Percentiles rank a stretch among this genome's conserved stretches.
Conservation (phyloP, 2,888 invertebrate genomes). For the Halocaridina rubra region DNA sequence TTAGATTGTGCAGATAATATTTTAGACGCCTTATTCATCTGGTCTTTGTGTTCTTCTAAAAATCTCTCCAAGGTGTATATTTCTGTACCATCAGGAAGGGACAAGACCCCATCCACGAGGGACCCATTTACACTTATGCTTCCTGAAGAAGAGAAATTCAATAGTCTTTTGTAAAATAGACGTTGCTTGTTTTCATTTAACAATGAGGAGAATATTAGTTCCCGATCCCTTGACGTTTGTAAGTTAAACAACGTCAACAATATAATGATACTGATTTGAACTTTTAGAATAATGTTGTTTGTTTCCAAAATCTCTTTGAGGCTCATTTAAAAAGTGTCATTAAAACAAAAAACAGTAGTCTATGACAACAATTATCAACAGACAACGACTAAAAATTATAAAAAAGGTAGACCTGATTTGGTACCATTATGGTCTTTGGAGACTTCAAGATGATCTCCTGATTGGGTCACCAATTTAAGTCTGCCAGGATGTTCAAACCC, state of each 20-base stretch:
- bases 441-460: slow-evolving; percentile 13
- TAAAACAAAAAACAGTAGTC: neutral
- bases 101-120: slow-evolving; percentile 18
- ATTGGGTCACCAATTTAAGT: slow-evolving; percentile 17
- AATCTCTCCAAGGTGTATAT: slow-evolving; percentile 36
- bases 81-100: slow-evolving; percentile 32
- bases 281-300: no score
- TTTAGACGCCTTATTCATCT: slow-evolving; percentile 26
- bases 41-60: slow-evolving; percentile 15
- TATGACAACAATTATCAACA: neutral
- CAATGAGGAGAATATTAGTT: no score
- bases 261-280: no score
- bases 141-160: neutral
- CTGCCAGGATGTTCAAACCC: slow-evolving; percentile 9
- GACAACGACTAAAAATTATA: neutral
- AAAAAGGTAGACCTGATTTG: neutral
- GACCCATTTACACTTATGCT: slow-evolving; percentile 17
- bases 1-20: neutral
- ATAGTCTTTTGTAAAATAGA: no score
- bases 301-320: no score
- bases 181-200: no score
- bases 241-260: neutral
- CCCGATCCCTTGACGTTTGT: neutral
- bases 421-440: neutral
- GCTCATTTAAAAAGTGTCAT: neutral